phyloP scores from a whole-genome alignment of 2,797 vertebrate species.

The Gambusia yucatana region DNA sequence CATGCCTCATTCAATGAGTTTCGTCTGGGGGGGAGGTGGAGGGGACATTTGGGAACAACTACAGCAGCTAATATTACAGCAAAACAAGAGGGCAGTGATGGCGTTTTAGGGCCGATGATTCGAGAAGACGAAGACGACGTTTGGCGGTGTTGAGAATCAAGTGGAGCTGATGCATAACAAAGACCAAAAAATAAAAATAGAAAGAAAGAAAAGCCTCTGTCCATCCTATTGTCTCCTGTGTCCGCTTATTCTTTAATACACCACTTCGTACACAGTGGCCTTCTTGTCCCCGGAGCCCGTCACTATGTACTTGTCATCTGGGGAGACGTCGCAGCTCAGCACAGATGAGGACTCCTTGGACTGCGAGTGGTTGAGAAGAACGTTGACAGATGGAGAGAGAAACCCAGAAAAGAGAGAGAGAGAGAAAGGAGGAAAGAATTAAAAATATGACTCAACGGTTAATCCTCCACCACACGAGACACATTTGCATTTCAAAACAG shows the following conservation, averaged over 20 bases:
- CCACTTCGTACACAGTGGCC: slow-evolving; percentile 90
- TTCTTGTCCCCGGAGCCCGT: slow-evolving; percentile 92
- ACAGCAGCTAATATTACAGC: slow-evolving; percentile 69
- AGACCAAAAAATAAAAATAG: neutral
- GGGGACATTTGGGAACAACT: slow-evolving; percentile 51
- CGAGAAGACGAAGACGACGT: slow-evolving; percentile 34
- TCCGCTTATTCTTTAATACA: slow-evolving; percentile 80
- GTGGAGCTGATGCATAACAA: slow-evolving; percentile 34
- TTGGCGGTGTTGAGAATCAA: slow-evolving; percentile 54
- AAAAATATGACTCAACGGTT: slow-evolving; percentile 58
- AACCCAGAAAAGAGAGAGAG: slow-evolving; percentile 39
- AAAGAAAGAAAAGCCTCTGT: slow-evolving; percentile 21
- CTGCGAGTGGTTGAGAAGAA: slow-evolving; percentile 49
- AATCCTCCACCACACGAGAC: slow-evolving; percentile 60
- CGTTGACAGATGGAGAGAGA: slow-evolving; percentile 48
- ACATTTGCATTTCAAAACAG: slow-evolving; percentile 75
- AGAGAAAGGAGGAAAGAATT: slow-evolving; percentile 45
- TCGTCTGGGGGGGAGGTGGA: slow-evolving; percentile 36
- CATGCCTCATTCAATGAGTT: slow-evolving; percentile 61
- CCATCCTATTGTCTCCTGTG: slow-evolving; percentile 42
- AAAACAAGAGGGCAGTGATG: slow-evolving; percentile 27
- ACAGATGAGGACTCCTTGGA: slow-evolving; percentile 85
- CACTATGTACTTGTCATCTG: slow-evolving; percentile 89
- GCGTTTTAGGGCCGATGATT: slow-evolving; percentile 38
- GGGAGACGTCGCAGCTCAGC: slow-evolving; percentile 87